Percentiles rank a stretch among this genome's conserved stretches.
Conservation (phyloP, 2,113 vertebrate species). For the Laterallus jamaicensis region DNA sequence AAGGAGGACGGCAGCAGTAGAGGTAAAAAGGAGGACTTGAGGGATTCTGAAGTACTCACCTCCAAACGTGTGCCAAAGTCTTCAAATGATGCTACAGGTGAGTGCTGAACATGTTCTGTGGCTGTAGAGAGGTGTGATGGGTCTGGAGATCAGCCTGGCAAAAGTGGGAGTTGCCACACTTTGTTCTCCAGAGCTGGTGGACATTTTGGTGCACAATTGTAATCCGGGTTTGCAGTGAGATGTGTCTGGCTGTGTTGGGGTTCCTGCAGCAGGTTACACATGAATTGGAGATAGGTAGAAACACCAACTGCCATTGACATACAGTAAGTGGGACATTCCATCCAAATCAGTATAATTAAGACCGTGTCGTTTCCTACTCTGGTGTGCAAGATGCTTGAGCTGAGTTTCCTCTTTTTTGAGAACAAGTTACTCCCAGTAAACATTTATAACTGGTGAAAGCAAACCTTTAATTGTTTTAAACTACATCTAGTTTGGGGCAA, state of each 20-base stretch:
- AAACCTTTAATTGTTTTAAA: neutral
- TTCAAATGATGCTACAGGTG: slow-evolving; percentile 78
- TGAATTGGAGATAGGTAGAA: neutral
- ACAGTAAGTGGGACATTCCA: neutral
- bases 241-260: neutral
- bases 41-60: slow-evolving; percentile 66
- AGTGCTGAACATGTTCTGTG: neutral
- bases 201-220: rapidly evolving
- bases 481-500: neutral
- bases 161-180: rapidly evolving
- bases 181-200: neutral
- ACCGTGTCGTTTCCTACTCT: neutral
- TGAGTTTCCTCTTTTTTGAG: neutral
- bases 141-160: neutral
- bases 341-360: neutral
- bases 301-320: too few relatives aligned
- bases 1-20: slow-evolving; percentile 70
- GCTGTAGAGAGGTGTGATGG: neutral
- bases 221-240: neutral
- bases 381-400: neutral
- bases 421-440: neutral
- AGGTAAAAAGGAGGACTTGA: slow-evolving; percentile 78
- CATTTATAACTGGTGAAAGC: neutral
- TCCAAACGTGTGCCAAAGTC: slow-evolving; percentile 69
- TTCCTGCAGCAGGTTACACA: neutral